Percentiles rank a stretch among this genome's conserved stretches.
These are phyloP conservation scores for Poecilobothrus nobilitatus DNA, from an alignment of 2,888 invertebrate species.

Conservation along the genomic window DNA sequence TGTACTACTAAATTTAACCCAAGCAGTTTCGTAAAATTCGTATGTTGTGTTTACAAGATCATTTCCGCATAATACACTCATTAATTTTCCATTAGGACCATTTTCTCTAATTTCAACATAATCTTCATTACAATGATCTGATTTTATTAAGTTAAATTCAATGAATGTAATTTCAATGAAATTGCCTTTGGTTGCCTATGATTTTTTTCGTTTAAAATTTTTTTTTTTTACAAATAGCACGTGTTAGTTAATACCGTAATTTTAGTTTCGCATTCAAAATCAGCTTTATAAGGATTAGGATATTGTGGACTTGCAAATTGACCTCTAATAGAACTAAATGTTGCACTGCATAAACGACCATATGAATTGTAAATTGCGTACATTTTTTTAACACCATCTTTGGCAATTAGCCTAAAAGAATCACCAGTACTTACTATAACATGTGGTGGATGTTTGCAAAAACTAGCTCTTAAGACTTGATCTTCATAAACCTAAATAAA, in stretches of 20 bases:
- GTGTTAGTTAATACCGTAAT: conserved; percentile 43
- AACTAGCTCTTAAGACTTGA: conserved; percentile 53
- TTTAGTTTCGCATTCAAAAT: conserved; percentile 68
- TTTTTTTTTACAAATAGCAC: no score
- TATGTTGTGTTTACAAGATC: conserved; percentile 50
- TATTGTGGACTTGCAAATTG: conserved; percentile 61
- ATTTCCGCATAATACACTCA: conserved; percentile 67
- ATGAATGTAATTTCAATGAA: conserved; percentile 57
- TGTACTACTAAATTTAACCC: conserved; percentile 70
- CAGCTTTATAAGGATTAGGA: conserved; percentile 59
- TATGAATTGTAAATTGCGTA: conserved; percentile 45
- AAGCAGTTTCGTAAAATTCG: conserved; percentile 51
- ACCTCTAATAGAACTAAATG: conserved; percentile 52
- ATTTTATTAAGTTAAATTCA: conserved; percentile 57
- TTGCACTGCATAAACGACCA: conserved; percentile 61
- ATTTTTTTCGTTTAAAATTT: no score
- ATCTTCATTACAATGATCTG: conserved; percentile 71
- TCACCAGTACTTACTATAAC: conserved; percentile 59
- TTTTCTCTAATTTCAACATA: conserved; percentile 74
- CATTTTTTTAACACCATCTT: conserved; percentile 29
- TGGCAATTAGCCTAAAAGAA: conserved; percentile 46
- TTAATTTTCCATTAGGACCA: conserved; percentile 52
- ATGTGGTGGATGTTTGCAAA: conserved; percentile 51
- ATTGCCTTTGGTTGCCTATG: conserved; percentile 50
- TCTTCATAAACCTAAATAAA: conserved; percentile 56